Evolutionary conservation across 2,888 invertebrate species (phyloP).

Genomic region (Netelia virgata): DNA sequence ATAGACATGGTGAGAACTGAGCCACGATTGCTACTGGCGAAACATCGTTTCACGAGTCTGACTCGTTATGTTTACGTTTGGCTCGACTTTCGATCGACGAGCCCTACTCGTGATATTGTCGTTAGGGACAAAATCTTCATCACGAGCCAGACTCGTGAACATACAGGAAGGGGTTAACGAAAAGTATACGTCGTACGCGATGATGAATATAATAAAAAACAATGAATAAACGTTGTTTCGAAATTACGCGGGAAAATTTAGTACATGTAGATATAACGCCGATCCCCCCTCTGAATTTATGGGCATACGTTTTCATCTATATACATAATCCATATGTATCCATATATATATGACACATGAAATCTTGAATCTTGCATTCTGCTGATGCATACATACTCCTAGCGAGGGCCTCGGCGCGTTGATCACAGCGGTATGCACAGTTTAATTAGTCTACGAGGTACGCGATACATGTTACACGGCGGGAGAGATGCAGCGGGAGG

Average conservation of each 20-base stretch:
- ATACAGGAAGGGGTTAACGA: too few species aligned
- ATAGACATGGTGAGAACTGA: too few species aligned
- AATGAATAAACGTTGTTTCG: not conserved
- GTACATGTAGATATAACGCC: not conserved
- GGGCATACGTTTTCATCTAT: not conserved
- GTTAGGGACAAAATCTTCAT: too few species aligned
- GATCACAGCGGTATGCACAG: constrained; percentile 66
- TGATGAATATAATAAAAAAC: too few species aligned
- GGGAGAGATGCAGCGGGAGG: constrained; percentile 31
- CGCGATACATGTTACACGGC: constrained; percentile 33
- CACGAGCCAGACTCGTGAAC: too few species aligned
- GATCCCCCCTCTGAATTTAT: constrained; percentile 21
- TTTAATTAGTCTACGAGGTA: constrained; percentile 68
- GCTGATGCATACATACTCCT: constrained; percentile 61
- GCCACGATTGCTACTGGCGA: too few species aligned
- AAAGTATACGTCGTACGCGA: too few species aligned
- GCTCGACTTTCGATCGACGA: too few species aligned
- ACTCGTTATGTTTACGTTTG: too few species aligned
- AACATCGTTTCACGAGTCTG: too few species aligned
- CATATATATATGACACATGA: constrained; percentile 26
- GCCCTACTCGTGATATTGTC: too few species aligned
- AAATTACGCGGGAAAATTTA: not conserved
- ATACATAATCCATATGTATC: constrained; percentile 24
- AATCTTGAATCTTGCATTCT: constrained; percentile 63
- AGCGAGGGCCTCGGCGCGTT: constrained; percentile 43